These are phyloP conservation scores for Gambusia holbrooki DNA, from an alignment of 2,113 vertebrate genomes.

Conservation along the genomic window DNA sequence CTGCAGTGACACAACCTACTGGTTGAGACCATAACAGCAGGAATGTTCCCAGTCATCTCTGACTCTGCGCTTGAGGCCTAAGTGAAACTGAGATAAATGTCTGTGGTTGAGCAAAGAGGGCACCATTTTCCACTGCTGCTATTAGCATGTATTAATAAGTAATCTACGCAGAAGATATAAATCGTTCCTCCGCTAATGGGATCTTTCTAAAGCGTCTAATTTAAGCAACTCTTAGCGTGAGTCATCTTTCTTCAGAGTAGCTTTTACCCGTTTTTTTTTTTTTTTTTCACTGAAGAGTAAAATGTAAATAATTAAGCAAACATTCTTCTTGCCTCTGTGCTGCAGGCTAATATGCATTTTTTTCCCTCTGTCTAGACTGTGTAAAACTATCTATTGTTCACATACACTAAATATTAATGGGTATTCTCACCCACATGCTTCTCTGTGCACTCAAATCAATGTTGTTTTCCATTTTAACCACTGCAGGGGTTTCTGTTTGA, in stretches of 20 bases:
- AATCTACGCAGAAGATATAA: conserved; percentile 40
- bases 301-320: conserved; percentile 30
- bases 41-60: conserved; percentile 20
- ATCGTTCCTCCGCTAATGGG: conserved; percentile 63
- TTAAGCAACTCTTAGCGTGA: conserved; percentile 50
- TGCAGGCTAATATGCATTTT: background rate
- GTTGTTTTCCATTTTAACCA: conserved; percentile 2
- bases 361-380: background rate
- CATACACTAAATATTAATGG: conserved; percentile 14
- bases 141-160: conserved; percentile 60
- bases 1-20: conserved; percentile 12
- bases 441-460: background rate
- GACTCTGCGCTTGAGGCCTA: conserved; percentile 40
- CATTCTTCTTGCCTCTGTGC: background rate
- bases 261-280: conserved; percentile 40
- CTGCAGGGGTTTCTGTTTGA: conserved; percentile 19
- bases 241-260: conserved; percentile 40
- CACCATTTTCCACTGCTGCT: conserved; percentile 18
- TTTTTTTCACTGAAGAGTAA: conserved; percentile 34
- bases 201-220: conserved; percentile 64
- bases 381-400: conserved; percentile 1
- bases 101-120: conserved; percentile 32
- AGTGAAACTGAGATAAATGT: conserved; percentile 65
- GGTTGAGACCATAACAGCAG: conserved; percentile 12
- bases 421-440: conserved; percentile 16